Evolutionary conservation across 2,113 vertebrate species (phyloP), one percentile per base, ranked within the genome.

Genomic region (Otus sunia): DNA sequence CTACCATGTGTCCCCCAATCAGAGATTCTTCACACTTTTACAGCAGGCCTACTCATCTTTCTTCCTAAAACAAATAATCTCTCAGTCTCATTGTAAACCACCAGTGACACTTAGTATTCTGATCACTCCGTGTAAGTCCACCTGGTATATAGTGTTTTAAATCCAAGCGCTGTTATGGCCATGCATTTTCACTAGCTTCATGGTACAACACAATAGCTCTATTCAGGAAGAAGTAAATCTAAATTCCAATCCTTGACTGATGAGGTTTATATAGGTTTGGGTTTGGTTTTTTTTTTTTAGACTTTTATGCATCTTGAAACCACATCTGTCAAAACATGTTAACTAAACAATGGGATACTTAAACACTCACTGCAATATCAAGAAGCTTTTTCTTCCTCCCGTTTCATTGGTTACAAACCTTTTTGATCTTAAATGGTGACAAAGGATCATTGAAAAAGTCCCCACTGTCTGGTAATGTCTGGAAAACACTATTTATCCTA

Each of bases 51-150:
- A 49, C 79, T 73, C 73, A 79, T 94, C 87, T 53, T 78, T 96
- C 91, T 84, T 93, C 81, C 72, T 72, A 58, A 81, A 96, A 95
- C 91, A 94, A 96, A 83, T 80, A 88, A 73, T 96, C 87, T 59
- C 92, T 79, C 41, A 3, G 29, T 49, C 81, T 94, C 62, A 80
- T 36, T 52, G 91, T 27, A 71, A 93, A n/a, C 64, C 41, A 83
- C 55, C 6, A 29, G 88, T 63, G 32, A 55, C 89, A 73, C 63
- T 94, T 78, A 63, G 92, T 47, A 88, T 90, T 76, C 92, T 10
- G 67, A 53, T 76, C 27, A 63, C 92, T 34, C 56, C 14, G 0
- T 2, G 13, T 5, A 5, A 94, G 89, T 88, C 81, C 79, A 94
- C 92, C 77, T 86, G 86, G 41, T 67, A 86, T 66, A 96, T 26